phyloP scores from a whole-genome alignment of 2,888 invertebrate genomes.

The Apotomis betuletana region DNA sequence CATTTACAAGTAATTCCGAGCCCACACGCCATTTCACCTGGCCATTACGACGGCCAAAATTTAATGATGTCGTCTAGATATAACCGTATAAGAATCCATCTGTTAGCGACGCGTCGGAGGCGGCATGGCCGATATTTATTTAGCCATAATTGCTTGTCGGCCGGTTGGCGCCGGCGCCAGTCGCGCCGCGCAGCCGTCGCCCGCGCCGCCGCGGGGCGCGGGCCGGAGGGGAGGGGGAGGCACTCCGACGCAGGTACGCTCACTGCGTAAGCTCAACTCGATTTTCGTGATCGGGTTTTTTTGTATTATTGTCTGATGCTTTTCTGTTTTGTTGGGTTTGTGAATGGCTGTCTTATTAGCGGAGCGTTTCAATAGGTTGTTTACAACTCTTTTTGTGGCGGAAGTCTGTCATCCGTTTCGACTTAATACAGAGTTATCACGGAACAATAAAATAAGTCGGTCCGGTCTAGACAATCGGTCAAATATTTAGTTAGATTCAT shows the following conservation, averaged over 20 bases:
- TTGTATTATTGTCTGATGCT: constrained; percentile 74
- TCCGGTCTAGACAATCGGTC: constrained; percentile 12
- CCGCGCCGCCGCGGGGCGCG: constrained; percentile 44
- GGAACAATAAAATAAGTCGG: not conserved
- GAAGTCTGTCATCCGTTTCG: constrained; percentile 38
- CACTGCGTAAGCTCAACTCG: constrained; percentile 75
- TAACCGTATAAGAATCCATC: constrained; percentile 69
- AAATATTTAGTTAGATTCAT: constrained; percentile 46
- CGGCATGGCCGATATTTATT: constrained; percentile 82
- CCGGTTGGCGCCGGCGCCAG: constrained; percentile 81
- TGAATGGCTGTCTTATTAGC: constrained; percentile 66
- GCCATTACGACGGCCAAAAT: constrained; percentile 65
- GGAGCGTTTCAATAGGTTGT: constrained; percentile 57
- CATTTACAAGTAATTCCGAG: constrained; percentile 65
- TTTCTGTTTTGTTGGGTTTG: constrained; percentile 78
- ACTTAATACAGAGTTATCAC: not conserved
- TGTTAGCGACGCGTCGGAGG: constrained; percentile 72
- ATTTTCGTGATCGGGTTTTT: constrained; percentile 77
- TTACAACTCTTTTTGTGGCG: constrained; percentile 53
- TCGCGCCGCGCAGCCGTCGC: constrained; percentile 64
- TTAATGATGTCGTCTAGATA: constrained; percentile 77
- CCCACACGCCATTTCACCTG: constrained; percentile 67
- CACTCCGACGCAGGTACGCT: constrained; percentile 73
- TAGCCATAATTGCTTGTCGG: constrained; percentile 83
- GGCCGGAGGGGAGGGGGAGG: constrained; percentile 44